phyloP scores from a whole-genome alignment of 2,113 vertebrate species.

The Sebastes schlegelii region DNA sequence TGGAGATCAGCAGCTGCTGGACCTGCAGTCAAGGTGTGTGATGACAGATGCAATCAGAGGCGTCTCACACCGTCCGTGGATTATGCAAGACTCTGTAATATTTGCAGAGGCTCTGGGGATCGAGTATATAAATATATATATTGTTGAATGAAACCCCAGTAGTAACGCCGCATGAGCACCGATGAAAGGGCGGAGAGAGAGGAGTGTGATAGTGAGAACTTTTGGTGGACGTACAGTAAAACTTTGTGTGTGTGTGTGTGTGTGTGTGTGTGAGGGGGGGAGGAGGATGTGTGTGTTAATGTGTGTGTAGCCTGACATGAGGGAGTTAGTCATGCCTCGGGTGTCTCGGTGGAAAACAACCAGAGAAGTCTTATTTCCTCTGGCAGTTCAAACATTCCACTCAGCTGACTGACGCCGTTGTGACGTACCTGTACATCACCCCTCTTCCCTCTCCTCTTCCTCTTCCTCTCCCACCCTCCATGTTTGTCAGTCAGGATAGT shows the following conservation, averaged over 20 bases:
- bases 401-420: slow-evolving; percentile 2
- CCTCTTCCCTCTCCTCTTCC: background rate
- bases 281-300: slow-evolving; percentile 1
- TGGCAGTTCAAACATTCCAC: slow-evolving; percentile 11
- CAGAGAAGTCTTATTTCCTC: slow-evolving; percentile 21
- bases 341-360: slow-evolving; percentile 28
- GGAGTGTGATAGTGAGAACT: background rate
- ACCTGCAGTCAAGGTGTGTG: slow-evolving; percentile 19
- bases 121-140: slow-evolving; percentile 40
- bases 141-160: slow-evolving; percentile 21
- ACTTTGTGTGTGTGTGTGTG: background rate
- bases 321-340: background rate
- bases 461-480: background rate
- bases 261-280: background rate
- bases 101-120: slow-evolving; percentile 29
- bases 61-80: slow-evolving; percentile 50
- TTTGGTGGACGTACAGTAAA: slow-evolving; percentile 15
- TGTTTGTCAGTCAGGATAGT: background rate
- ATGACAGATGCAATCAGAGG: slow-evolving; percentile 38
- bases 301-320: slow-evolving; percentile 13
- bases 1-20: slow-evolving; percentile 15
- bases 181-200: background rate
- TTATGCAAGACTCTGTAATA: slow-evolving; percentile 79
- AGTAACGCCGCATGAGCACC: background rate
- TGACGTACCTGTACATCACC: slow-evolving; percentile 31